Conservation (phyloP, 2,888 invertebrate genomes). For the Diaphora mendica region DNA sequence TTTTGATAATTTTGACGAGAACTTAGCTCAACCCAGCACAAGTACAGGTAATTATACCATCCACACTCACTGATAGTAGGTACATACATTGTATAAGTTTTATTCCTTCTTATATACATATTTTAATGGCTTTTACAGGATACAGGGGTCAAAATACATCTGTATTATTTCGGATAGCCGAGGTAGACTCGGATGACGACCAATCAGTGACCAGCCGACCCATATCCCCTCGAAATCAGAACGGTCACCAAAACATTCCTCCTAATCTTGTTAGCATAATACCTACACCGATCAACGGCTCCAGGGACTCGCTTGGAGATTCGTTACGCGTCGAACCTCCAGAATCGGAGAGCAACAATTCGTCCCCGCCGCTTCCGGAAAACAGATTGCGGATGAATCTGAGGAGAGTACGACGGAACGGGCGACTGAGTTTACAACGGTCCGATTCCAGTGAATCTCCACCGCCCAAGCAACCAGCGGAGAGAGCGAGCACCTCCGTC, state of each 20-base stretch:
- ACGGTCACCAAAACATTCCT: constrained; percentile 62
- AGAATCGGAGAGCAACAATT: constrained; percentile 60
- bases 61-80: background rate
- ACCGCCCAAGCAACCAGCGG: constrained; percentile 64
- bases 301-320: constrained; percentile 77
- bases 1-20: constrained; percentile 73
- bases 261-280: constrained; percentile 85
- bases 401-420: constrained; percentile 68
- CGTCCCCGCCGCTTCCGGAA: constrained; percentile 62
- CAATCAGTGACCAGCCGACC: constrained; percentile 78
- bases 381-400: constrained; percentile 60
- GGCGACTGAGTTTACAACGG: constrained; percentile 64
- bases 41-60: constrained; percentile 84
- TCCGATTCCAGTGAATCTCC: constrained; percentile 81
- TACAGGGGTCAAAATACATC: constrained; percentile 80
- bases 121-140: constrained; percentile 57
- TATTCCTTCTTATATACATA: too few species aligned
- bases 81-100: background rate
- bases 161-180: constrained; percentile 81
- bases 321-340: constrained; percentile 68
- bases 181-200: constrained; percentile 89
- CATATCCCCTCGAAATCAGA: constrained; percentile 71
- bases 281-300: constrained; percentile 87
- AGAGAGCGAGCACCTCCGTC: constrained; percentile 60
- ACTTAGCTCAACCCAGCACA: constrained; percentile 88